Evolutionary conservation across 2,797 vertebrate species (phyloP).

Genomic region (Huso huso): DNA sequence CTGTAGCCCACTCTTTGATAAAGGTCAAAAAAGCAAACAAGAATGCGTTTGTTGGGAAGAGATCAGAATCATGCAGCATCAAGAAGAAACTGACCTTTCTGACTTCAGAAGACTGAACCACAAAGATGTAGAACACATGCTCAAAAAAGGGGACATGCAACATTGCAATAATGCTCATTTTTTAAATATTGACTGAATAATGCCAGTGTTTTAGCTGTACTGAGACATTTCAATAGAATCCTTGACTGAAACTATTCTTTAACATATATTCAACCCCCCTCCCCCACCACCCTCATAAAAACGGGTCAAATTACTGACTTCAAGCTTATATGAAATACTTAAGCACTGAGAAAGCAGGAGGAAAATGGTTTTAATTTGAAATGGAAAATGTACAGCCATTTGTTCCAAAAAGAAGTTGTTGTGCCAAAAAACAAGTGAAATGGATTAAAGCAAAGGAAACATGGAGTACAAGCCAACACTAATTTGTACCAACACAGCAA

Average conservation of each 20-base stretch:
- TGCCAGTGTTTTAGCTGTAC: no score
- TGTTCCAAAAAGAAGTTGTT: conserved; percentile 5
- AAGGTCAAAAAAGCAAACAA: neutral
- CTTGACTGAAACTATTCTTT: no score
- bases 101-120: neutral
- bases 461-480: conserved; percentile 6
- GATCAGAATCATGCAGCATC: neutral
- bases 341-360: neutral
- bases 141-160: no score
- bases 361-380: conserved; percentile 9
- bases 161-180: no score
- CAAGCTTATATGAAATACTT: neutral
- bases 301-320: conserved; percentile 10
- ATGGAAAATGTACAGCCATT: conserved; percentile 12
- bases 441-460: conserved; percentile 13
- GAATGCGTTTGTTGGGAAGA: neutral
- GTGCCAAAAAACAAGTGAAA: conserved; percentile 7
- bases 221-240: no score
- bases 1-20: neutral
- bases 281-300: neutral
- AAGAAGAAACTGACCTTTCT: neutral
- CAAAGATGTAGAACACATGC: neutral
- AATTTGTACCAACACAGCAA: conserved; percentile 12
- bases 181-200: no score
- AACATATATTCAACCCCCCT: no score